Base-by-base conservation (phyloP, 2,888 invertebrate species). In the Chydorus sphaericus region DNA sequence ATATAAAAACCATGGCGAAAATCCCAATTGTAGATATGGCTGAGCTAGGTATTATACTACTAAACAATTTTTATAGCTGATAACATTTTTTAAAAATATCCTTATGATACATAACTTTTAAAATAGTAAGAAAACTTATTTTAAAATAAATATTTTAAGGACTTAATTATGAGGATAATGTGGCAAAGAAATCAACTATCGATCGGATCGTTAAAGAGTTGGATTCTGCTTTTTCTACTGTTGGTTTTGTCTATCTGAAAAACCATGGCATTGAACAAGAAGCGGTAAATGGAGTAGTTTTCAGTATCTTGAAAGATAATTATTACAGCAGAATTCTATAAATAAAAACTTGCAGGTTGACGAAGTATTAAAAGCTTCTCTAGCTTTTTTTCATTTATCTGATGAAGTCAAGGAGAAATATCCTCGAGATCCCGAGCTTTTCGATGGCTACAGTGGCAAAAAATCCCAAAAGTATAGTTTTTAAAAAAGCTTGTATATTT, bases 171-270 rank as follows among this genome's bases (percentile, higher is more conserved):
- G 18, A 20, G 39, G 26, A 20, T 8, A 44, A 26, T n/a, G 11
- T 28, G 26, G 14, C 33, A 33, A 14, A n/a, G 11, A 7, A 44
- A 44, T 14, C 14, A 4, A 54, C 54, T n/a, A 18, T 38, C 10
- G 56, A 44, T 16, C 20, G 4, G 7, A 48, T 59, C 20, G 59
- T 61, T 3, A 23, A 59, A 11, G 57, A 61, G 55, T 51, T 64
- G n/a, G 59, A 60, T n/a, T 38, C 58, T 20, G 63, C 62, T 2
- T 56, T 64, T 26, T 59, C 59, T 18, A 52, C 53, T 28, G 59
- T 63, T 36, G 64, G 63, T 14, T 64, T 64, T 57, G 63, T 61
- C 5, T 63, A 62, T 38, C 37, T 64, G 11, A 60, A 56, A 8
- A 63, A 63, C 56, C 64, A 64, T 58, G 63, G 60, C 18, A 49